Evolutionary conservation across 2,797 vertebrate species (phyloP).

Genomic region (Leuciscus waleckii): DNA sequence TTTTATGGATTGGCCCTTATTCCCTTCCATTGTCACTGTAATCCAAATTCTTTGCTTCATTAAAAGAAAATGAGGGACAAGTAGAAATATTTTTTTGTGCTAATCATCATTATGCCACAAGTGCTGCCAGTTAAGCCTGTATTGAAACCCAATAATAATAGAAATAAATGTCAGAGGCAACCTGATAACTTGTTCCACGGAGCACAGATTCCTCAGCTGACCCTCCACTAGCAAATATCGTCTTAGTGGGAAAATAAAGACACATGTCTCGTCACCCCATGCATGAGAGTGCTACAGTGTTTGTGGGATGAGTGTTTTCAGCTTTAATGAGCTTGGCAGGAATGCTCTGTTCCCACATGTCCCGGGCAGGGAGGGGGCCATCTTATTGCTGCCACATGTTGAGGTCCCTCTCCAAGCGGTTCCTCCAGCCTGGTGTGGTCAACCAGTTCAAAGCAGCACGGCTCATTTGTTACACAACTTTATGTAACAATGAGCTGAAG

Average conservation of each 20-base stretch:
- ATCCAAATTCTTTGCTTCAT: background rate
- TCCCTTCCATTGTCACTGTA: background rate
- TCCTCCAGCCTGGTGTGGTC: slow-evolving; percentile 83
- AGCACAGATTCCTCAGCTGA: slow-evolving; percentile 46
- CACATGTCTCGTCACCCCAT: slow-evolving; percentile 52
- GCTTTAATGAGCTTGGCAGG: slow-evolving; percentile 81
- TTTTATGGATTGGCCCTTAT: background rate
- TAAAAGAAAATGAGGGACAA: background rate
- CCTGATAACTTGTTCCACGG: slow-evolving; percentile 31
- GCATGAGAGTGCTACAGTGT: slow-evolving; percentile 68
- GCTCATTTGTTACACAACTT: slow-evolving; percentile 86
- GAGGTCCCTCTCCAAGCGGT: slow-evolving; percentile 70
- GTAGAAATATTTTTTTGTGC: background rate
- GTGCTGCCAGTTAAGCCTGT: background rate
- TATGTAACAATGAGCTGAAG: slow-evolving; percentile 77
- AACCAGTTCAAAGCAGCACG: slow-evolving; percentile 80
- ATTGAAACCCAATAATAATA: background rate
- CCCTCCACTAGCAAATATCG: slow-evolving; percentile 26
- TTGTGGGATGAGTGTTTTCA: slow-evolving; percentile 77
- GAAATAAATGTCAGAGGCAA: background rate
- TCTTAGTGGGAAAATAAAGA: slow-evolving; percentile 51
- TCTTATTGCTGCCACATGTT: slow-evolving; percentile 87
- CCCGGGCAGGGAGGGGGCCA: slow-evolving; percentile 73
- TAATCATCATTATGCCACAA: background rate
- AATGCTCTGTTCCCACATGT: slow-evolving; percentile 85